Conservation (phyloP, 2,113 vertebrate species). For the Tursiops truncatus region DNA sequence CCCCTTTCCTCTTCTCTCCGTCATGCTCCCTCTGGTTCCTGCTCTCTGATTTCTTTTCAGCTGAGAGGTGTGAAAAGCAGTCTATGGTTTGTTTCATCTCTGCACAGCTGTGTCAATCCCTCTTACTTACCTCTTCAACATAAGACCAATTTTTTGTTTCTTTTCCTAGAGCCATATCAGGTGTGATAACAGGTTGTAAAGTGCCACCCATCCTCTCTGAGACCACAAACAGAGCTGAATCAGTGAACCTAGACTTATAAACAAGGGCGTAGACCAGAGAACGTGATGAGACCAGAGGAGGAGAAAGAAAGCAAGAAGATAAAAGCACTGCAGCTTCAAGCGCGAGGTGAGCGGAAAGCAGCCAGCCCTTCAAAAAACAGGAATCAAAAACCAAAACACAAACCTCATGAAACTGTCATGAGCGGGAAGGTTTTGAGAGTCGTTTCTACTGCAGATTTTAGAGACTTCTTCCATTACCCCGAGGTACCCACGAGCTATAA, state of each 20-base stretch:
- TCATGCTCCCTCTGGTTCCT: neutral
- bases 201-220: conserved; percentile 77
- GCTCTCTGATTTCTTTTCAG: neutral
- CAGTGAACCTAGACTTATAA: conserved; percentile 59
- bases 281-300: neutral
- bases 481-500: neutral
- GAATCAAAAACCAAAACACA: neutral
- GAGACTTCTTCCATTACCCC: neutral
- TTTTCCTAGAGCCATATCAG: conserved; percentile 63
- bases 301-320: neutral
- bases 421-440: neutral
- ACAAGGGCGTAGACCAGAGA: conserved; percentile 70
- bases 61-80: conserved; percentile 24
- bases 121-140: neutral
- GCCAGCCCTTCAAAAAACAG: neutral
- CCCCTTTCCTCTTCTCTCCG: neutral
- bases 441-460: neutral
- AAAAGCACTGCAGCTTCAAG: neutral
- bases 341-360: neutral
- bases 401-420: neutral
- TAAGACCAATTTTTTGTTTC: neutral
- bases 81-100: neutral
- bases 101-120: neutral
- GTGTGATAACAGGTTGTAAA: conserved; percentile 33
- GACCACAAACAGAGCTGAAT: conserved; percentile 49